Percentiles rank a stretch among this genome's conserved stretches.
Conservation (phyloP, 2,113 vertebrate species). For the Oostethus manadensis region DNA sequence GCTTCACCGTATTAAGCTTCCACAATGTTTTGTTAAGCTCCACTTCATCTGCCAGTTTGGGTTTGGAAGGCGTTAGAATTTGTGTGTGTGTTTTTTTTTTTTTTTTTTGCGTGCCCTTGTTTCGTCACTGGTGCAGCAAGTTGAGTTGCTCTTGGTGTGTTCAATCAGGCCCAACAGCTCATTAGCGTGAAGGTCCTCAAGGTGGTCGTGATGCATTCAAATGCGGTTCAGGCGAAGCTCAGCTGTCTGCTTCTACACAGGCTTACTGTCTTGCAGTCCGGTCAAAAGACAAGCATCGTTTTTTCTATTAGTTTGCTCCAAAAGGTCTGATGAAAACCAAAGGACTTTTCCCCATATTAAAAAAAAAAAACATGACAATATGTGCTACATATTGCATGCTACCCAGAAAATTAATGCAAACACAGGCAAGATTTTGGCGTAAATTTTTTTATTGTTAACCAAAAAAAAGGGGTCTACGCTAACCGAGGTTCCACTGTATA, state of each 20-base stretch:
- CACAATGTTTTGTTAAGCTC: constrained; percentile 42
- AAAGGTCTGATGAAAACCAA: no score
- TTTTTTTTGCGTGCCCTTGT: constrained; percentile 21
- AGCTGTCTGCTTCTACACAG: constrained; percentile 32
- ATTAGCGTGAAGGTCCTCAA: constrained; percentile 44
- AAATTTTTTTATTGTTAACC: no score
- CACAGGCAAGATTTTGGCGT: no score
- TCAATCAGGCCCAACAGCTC: constrained; percentile 43
- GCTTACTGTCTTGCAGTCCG: not conserved
- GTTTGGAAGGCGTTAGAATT: constrained; percentile 21
- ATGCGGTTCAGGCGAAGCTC: constrained; percentile 27
- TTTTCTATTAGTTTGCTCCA: no score
- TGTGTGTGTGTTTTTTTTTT: constrained; percentile 15
- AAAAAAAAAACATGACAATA: no score
- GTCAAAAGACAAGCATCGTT: no score
- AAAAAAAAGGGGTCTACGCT: no score
- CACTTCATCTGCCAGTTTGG: constrained; percentile 41
- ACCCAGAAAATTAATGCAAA: no score
- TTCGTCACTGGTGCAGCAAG: constrained; percentile 2
- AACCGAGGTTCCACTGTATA: no score
- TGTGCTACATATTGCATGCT: no score
- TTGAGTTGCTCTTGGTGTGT: constrained; percentile 1
- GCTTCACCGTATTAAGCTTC: constrained; percentile 49
- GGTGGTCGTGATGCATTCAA: constrained; percentile 15
- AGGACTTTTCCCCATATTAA: no score